These are phyloP conservation scores for Festucalex cinctus DNA, from an alignment of 2,113 vertebrate species.

Conservation along the genomic window DNA sequence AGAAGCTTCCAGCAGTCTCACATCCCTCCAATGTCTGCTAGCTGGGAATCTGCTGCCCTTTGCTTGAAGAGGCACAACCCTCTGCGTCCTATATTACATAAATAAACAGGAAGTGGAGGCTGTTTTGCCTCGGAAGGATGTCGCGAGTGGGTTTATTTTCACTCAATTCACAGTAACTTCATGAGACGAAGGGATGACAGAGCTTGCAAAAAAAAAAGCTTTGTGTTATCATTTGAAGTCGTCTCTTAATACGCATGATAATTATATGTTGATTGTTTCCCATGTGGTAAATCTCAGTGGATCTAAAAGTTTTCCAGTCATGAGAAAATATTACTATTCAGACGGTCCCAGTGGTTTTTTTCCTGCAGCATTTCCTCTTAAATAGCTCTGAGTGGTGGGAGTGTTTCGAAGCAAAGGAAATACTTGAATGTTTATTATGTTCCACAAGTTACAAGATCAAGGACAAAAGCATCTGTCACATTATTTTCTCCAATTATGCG, in stretches of 20 bases:
- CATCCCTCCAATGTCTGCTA: constrained; percentile 46
- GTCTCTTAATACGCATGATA: constrained; percentile 3
- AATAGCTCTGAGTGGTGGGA: constrained; percentile 25
- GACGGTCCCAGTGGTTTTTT: constrained; percentile 36
- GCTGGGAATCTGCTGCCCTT: constrained; percentile 75
- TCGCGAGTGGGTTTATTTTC: constrained; percentile 54
- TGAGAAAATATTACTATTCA: constrained; percentile 49
- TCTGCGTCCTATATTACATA: constrained; percentile 55
- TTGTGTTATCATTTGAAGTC: neutral
- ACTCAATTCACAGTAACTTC: constrained; percentile 9
- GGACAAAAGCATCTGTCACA: constrained; percentile 16
- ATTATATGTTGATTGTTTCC: constrained; percentile 18
- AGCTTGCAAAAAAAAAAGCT: neutral
- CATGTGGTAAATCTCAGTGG: constrained; percentile 40
- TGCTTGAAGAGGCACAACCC: constrained; percentile 68
- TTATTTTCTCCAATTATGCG: neutral
- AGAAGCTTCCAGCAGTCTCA: constrained; percentile 51
- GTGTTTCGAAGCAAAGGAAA: constrained; percentile 35
- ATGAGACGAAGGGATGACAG: neutral
- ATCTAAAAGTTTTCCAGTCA: constrained; percentile 30
- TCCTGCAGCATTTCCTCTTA: constrained; percentile 47
- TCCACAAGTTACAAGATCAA: constrained; percentile 20
- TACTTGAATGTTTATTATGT: constrained; percentile 23
- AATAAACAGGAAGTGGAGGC: constrained; percentile 71
- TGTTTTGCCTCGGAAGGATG: constrained; percentile 59